Conservation (phyloP, 2,888 invertebrate species). For the Lutraria lutraria region DNA sequence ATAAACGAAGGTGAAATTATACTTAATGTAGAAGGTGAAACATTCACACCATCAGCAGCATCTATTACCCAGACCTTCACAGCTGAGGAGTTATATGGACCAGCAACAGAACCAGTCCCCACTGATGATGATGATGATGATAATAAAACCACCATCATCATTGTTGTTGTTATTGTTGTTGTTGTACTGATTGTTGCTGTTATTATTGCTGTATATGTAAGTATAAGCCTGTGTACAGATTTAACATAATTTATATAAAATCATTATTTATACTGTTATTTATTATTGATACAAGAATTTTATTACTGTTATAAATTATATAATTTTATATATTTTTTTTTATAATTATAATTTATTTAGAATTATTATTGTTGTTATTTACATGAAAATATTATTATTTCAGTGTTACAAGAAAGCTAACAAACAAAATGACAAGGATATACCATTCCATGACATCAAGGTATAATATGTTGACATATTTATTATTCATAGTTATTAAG, state of each 20-base stretch:
- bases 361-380: too few relatives aligned
- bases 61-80: not conserved
- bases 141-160: constrained; percentile 36
- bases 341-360: too few relatives aligned
- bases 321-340: too few relatives aligned
- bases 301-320: too few relatives aligned
- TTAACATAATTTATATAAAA: too few relatives aligned
- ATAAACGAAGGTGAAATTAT: not conserved
- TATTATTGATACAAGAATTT: too few relatives aligned
- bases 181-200: constrained; percentile 5
- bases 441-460: constrained; percentile 38
- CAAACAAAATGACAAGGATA: constrained; percentile 21
- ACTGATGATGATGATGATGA: constrained; percentile 19
- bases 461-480: constrained; percentile 15
- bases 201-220: constrained; percentile 34
- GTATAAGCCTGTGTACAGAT: not conserved
- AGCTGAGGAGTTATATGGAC: constrained; percentile 22
- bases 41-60: not conserved
- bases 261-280: too few relatives aligned
- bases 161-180: constrained; percentile 42
- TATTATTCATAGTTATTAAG: too few relatives aligned
- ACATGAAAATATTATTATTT: not conserved
- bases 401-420: constrained; percentile 51
- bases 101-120: not conserved
- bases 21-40: constrained; percentile 27